Base-by-base conservation (phyloP, 2,797 vertebrate genomes). In the Amblyopsis hoosieri region DNA sequence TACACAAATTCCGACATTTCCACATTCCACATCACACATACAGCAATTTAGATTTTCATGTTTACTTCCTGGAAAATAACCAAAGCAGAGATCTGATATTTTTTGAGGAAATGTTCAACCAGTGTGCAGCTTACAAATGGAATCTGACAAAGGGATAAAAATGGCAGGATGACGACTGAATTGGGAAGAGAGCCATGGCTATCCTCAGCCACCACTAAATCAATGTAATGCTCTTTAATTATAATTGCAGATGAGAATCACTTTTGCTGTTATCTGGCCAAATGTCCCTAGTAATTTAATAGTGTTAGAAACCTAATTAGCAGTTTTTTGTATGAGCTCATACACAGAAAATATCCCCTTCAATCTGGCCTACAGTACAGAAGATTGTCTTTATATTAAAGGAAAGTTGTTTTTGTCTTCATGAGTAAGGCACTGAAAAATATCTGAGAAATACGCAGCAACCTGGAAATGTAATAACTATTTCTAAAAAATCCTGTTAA, bases 251-350 rank as follows among this genome's bases (percentile, higher is more conserved):
- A 6, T 7, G 37, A 71, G 60, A 46, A 68, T 69, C 45, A 4
- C 49, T 66, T 65, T 59, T 69, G 61, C 60, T 50, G 46, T 70
- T 74, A 55, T 74, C 64, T 54, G 70, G 57, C 42, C 56, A 57
- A 60, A 57, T 45, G n/a, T 62, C 10, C 3, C 55, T 33, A 23
- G 52, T 62, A 49, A 63, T 75, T 69, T 45, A 66, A 72, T 50
- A 68, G 71, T 71, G 61, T 33, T 13, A 60, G 15, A 23, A 58
- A 53, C 48, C 17, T 64, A n/a, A 15, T 59, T 3, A 13, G 49
- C 23, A 9, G 33, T 66, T 11, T 11, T n/a, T 23, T 31, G 15
- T 19, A 19, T 51, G n/a, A 49, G 54, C 2, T 57, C n/a, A 1
- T 62, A 54, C n/a, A 13, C 37, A 8, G 37, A 2, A 42, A 42